Conservation (phyloP, 1,140 invertebrate genomes). For the Nylanderia fulva region DNA sequence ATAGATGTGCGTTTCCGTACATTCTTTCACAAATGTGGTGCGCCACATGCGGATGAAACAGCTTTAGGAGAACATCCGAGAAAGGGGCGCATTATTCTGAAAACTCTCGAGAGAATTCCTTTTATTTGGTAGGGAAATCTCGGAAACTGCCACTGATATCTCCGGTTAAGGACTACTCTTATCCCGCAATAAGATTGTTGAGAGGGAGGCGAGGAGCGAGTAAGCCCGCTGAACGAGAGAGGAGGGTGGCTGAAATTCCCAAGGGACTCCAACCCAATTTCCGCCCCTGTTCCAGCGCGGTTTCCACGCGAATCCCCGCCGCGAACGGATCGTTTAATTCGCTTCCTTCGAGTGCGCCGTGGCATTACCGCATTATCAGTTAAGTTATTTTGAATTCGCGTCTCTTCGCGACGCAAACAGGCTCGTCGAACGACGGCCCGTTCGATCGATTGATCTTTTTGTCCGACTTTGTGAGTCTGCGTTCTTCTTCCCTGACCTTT, state of each 20-base stretch:
- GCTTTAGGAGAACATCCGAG: not conserved
- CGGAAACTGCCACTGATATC: constrained; percentile 60
- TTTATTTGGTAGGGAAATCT: constrained; percentile 69
- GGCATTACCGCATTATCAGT: constrained; percentile 68
- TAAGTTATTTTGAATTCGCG: constrained; percentile 57
- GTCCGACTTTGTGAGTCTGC: constrained; percentile 28
- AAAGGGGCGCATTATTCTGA: constrained; percentile 37
- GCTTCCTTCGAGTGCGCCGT: constrained; percentile 57
- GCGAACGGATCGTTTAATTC: constrained; percentile 72
- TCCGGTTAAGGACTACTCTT: constrained; percentile 49
- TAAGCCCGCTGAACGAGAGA: not conserved
- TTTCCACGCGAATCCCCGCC: constrained; percentile 55
- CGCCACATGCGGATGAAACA: constrained; percentile 38
- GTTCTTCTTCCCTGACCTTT: constrained; percentile 27
- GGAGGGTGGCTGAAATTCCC: constrained; percentile 63
- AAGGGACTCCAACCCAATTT: constrained; percentile 67
- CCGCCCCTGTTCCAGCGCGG: constrained; percentile 63
- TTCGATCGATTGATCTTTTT: constrained; percentile 58
- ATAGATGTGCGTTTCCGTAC: constrained; percentile 3
- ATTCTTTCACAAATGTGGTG: not conserved
- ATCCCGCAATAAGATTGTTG: constrained; percentile 71
- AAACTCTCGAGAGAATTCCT: constrained; percentile 36
- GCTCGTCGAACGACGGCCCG: not conserved
- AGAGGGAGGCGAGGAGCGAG: not conserved
- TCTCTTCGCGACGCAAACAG: constrained; percentile 7